Base-by-base conservation (phyloP, 2,888 invertebrate genomes). In the Pyrochroa serraticornis region DNA sequence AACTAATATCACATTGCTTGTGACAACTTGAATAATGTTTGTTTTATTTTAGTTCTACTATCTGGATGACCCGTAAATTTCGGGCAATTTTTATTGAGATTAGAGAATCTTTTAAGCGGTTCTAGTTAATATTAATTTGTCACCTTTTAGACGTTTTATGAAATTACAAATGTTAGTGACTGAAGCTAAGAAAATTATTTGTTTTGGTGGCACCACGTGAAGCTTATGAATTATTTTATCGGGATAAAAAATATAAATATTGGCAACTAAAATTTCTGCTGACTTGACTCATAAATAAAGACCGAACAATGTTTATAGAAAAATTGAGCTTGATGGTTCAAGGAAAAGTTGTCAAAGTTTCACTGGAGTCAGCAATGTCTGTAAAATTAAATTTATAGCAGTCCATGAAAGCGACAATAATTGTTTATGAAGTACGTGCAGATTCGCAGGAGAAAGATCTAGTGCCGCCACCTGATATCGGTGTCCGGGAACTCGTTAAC, bases 401-500 rank as follows among this genome's bases (percentile, higher is more conserved):
- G 46, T 51, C 37, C 30, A 41, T n/a, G 50, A 50, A 33, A 54
- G 42, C 38, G 34, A 44, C 37, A 45, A 52, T 52, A 45, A 52
- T 52, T 45, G 52, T 47, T 33, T 42, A 54, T 46, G 33, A 54
- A 41, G 9, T 50, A 54, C 54, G 54, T 54, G 54, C 48, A 35
- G 38, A 53, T 48, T 52, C 48, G 34, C 43, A 14, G 14, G 9
- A 39, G 43, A 42, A 58, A 54, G 35, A 44, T 49, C 39, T 39
- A 12, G 38, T 8, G 22, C 42, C 46, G 39, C 42, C 37, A 60
- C 60, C 60, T 60, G 56, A 51, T 60, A 60, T 56, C 48, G 50
- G 51, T 35, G 51, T 52, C 49, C 42, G 12, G 46, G 44, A 65
- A 68, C 64, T 65, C 61, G 66, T 68, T 69, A 71, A 67, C 68